Evolutionary conservation across 1,140 invertebrate genomes (phyloP).

Genomic region (Hypothenemus hampei): DNA sequence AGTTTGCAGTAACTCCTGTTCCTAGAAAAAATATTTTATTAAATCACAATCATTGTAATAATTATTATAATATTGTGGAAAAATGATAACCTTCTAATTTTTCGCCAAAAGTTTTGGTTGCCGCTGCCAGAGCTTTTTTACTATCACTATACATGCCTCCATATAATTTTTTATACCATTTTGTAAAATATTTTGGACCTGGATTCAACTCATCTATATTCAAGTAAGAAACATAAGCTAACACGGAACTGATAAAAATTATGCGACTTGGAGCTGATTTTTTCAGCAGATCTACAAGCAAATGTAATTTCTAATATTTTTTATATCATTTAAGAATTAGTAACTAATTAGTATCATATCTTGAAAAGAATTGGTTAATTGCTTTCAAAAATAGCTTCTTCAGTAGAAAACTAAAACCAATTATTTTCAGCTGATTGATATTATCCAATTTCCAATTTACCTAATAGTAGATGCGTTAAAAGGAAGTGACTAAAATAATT

Average conservation of each 20-base stretch:
- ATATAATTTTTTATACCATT: neutral
- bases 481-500: slow-evolving; percentile 65
- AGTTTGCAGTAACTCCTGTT: neutral
- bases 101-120: slow-evolving; percentile 56
- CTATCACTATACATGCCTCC: slow-evolving; percentile 39
- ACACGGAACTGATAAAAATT: slow-evolving; percentile 44
- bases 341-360: too few relatives aligned
- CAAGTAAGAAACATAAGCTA: slow-evolving; percentile 44
- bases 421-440: too few relatives aligned
- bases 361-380: too few relatives aligned
- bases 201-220: slow-evolving; percentile 39
- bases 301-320: too few relatives aligned
- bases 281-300: slow-evolving; percentile 46
- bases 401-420: too few relatives aligned
- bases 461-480: slow-evolving; percentile 58
- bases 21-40: neutral
- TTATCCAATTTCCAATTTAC: too few relatives aligned
- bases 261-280: slow-evolving; percentile 46
- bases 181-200: neutral
- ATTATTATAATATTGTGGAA: too few relatives aligned
- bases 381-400: too few relatives aligned
- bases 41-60: too few relatives aligned
- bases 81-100: slow-evolving; percentile 53
- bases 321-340: too few relatives aligned
- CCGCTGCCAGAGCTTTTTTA: slow-evolving; percentile 63